These are phyloP conservation scores for Crocuta crocuta DNA, from an alignment of 2,113 vertebrate species.

Conservation along the genomic window DNA sequence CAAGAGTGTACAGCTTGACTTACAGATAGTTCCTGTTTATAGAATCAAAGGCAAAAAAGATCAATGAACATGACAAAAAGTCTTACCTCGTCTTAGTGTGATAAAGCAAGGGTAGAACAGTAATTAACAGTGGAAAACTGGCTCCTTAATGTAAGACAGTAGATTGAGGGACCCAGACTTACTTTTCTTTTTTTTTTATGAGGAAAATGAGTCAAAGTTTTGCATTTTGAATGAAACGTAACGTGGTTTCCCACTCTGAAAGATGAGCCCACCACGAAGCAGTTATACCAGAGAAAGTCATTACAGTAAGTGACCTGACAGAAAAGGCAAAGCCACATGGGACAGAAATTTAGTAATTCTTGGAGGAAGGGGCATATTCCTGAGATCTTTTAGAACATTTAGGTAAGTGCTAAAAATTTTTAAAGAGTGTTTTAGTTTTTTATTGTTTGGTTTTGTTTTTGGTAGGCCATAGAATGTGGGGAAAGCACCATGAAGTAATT, in stretches of 20 bases:
- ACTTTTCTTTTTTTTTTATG: not conserved
- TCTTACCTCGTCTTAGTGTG: not conserved
- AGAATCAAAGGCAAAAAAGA: constrained; percentile 60
- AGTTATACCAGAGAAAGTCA: not conserved
- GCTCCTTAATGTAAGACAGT: not conserved
- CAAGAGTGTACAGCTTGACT: constrained; percentile 56
- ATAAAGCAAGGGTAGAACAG: not conserved
- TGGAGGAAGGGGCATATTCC: not conserved
- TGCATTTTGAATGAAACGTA: not conserved
- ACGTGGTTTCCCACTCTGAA: not conserved
- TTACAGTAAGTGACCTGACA: not conserved
- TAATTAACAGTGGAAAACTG: not conserved
- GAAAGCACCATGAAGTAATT: not conserved
- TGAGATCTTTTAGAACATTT: not conserved
- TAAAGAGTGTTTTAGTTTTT: not conserved
- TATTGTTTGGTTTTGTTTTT: not conserved
- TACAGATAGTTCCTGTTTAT: constrained; percentile 60
- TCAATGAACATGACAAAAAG: constrained; percentile 41
- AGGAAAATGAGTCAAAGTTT: not conserved
- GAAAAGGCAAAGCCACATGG: not conserved
- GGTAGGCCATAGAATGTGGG: not conserved
- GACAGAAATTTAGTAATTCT: not conserved
- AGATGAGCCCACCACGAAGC: not conserved
- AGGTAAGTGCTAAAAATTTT: not conserved
- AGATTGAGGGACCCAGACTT: not conserved